Evolutionary conservation across 2,797 vertebrate species (phyloP).

Genomic region (Ispidina picta): DNA sequence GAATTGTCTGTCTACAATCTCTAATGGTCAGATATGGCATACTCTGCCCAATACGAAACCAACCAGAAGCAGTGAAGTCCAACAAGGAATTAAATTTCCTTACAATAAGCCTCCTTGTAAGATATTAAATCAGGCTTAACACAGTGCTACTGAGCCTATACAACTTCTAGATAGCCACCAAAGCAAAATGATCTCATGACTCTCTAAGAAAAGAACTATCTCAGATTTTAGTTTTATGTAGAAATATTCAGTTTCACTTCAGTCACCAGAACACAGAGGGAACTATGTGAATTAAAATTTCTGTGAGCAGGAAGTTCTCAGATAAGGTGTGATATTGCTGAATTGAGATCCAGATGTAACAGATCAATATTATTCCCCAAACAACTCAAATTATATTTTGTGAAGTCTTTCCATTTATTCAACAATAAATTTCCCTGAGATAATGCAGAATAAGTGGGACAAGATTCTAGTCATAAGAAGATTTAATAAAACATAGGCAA

Average conservation of each 20-base stretch:
- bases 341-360: neutral
- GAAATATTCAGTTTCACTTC: neutral
- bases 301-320: neutral
- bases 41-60: neutral
- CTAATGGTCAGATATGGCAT: neutral
- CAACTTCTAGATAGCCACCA: neutral
- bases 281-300: neutral
- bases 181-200: neutral
- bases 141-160: neutral
- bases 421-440: neutral
- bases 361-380: neutral
- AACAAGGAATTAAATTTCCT: neutral
- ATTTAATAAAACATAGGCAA: neutral
- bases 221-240: neutral
- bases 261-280: neutral
- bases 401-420: neutral
- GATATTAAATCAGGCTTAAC: neutral
- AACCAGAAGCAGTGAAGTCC: neutral
- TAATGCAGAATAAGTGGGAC: neutral
- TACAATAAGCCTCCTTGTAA: neutral
- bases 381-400: neutral
- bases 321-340: neutral
- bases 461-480: neutral
- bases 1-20: neutral
- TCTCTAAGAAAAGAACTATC: neutral